phyloP scores from a whole-genome alignment of 1,140 invertebrate genomes.

The Drosophila eugracilis region DNA sequence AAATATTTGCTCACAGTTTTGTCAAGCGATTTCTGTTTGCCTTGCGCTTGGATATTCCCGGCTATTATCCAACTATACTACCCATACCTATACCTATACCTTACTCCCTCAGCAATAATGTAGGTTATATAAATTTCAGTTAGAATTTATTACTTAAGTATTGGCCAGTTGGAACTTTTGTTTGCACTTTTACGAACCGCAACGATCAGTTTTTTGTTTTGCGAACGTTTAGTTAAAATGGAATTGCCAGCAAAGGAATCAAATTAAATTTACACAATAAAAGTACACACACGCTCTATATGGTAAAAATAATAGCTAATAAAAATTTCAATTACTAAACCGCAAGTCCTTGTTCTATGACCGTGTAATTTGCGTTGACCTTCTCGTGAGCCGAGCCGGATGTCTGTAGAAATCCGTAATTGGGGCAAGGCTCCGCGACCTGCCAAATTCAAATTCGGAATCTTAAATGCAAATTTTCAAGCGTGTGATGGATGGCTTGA shows the following conservation, averaged over 20 bases:
- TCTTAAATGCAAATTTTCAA: constrained; percentile 59
- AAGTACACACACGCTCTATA: constrained; percentile 63
- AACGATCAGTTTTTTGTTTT: constrained; percentile 31
- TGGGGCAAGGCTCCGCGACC: constrained; percentile 33
- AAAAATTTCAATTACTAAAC: constrained; percentile 71
- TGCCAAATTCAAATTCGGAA: constrained; percentile 40
- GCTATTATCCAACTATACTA: constrained; percentile 1
- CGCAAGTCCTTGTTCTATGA: constrained; percentile 40
- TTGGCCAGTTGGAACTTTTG: constrained; percentile 54
- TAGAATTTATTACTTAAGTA: constrained; percentile 68
- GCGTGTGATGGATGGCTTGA: constrained; percentile 17
- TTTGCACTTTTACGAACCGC: constrained; percentile 34
- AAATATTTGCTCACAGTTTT: constrained; percentile 63
- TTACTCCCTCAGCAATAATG: constrained; percentile 29
- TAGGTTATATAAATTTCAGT: constrained; percentile 80
- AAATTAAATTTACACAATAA: constrained; percentile 69
- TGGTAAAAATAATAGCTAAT: constrained; percentile 74
- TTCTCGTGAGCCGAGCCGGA: constrained; percentile 53
- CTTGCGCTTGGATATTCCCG: constrained; percentile 38
- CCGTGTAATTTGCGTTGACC: constrained; percentile 68
- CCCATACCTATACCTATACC: constrained; percentile 1
- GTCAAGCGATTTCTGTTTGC: constrained; percentile 48
- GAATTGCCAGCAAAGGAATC: constrained; percentile 55
- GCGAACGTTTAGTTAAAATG: constrained; percentile 64
- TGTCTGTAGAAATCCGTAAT: constrained; percentile 62